These are phyloP conservation scores for Ctenopoma kingsleyae DNA, from an alignment of 2,797 vertebrate species.

Conservation along the genomic window DNA sequence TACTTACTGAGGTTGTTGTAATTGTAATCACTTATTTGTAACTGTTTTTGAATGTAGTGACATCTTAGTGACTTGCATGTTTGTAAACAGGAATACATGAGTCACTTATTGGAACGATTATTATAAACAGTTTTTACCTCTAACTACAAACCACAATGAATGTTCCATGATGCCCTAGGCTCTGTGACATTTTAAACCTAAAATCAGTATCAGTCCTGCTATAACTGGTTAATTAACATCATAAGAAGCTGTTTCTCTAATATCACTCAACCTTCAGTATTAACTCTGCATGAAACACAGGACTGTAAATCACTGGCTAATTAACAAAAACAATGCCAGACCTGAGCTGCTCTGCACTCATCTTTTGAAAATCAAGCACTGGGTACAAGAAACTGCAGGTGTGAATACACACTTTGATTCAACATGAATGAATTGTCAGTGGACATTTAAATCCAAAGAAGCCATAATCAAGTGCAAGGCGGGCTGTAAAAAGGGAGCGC, in stretches of 20 bases:
- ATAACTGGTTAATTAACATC: slow-evolving; percentile 16
- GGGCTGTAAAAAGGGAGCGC: slow-evolving; percentile 31
- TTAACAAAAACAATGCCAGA: slow-evolving; percentile 41
- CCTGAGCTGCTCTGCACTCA: slow-evolving; percentile 28
- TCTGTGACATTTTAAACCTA: neutral
- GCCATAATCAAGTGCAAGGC: slow-evolving; percentile 54
- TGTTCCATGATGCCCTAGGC: neutral
- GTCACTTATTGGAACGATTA: neutral
- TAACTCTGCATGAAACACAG: slow-evolving; percentile 29
- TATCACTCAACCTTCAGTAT: slow-evolving; percentile 23
- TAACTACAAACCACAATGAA: slow-evolving; percentile 3
- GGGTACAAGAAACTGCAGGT: slow-evolving; percentile 51
- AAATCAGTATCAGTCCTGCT: neutral
- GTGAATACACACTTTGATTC: slow-evolving; percentile 57
- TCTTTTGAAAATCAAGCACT: slow-evolving; percentile 59
- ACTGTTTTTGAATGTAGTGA: neutral
- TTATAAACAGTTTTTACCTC: neutral
- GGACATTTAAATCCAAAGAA: slow-evolving; percentile 61
- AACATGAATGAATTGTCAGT: slow-evolving; percentile 62
- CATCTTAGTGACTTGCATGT: neutral
- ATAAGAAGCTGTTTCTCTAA: slow-evolving; percentile 24
- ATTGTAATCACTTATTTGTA: neutral
- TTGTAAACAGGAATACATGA: neutral
- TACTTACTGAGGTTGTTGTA: no score
- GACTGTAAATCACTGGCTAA: slow-evolving; percentile 34